These are phyloP conservation scores for Syngnathoides biaculeatus DNA, from an alignment of 2,113 vertebrate genomes.

Conservation along the genomic window DNA sequence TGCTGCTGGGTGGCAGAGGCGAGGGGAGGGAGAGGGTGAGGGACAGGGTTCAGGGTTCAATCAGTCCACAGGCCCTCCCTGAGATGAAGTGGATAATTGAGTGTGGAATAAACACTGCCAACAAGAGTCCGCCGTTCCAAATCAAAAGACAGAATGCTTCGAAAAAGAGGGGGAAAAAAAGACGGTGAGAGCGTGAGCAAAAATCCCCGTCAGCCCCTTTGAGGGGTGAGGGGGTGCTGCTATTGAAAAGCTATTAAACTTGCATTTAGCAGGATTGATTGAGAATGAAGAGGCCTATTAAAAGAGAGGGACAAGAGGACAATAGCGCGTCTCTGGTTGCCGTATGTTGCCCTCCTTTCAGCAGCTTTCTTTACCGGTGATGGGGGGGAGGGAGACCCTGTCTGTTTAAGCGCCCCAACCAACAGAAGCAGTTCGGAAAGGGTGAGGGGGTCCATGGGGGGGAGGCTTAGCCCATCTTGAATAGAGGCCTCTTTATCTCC, in stretches of 20 bases:
- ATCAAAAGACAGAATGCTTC: constrained; percentile 29
- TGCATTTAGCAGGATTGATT: constrained; percentile 83
- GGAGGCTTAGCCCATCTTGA: constrained; percentile 66
- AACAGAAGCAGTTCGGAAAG: constrained; percentile 58
- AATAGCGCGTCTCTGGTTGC: constrained; percentile 75
- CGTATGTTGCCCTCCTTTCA: constrained; percentile 80
- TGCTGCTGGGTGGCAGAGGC: constrained; percentile 42
- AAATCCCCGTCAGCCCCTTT: constrained; percentile 71
- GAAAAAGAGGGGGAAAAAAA: constrained; percentile 40
- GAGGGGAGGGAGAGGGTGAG: constrained; percentile 18
- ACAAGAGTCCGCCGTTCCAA: constrained; percentile 57
- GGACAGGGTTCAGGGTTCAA: constrained; percentile 50
- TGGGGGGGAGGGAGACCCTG: constrained; percentile 25
- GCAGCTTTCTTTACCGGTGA: constrained; percentile 54
- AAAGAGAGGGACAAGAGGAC: constrained; percentile 77
- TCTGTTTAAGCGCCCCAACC: constrained; percentile 76
- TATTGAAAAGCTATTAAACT: constrained; percentile 84
- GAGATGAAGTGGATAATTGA: constrained; percentile 80
- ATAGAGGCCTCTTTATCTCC: constrained; percentile 74
- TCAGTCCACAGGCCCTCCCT: constrained; percentile 40
- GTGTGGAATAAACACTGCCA: constrained; percentile 75
- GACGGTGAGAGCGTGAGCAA: constrained; percentile 57
- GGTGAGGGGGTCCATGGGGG: constrained; percentile 18
- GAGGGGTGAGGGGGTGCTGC: constrained; percentile 66
- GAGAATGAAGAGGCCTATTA: constrained; percentile 82